Base-by-base conservation (phyloP, 2,113 vertebrate genomes). In the Anarhynchus alexandrinus region DNA sequence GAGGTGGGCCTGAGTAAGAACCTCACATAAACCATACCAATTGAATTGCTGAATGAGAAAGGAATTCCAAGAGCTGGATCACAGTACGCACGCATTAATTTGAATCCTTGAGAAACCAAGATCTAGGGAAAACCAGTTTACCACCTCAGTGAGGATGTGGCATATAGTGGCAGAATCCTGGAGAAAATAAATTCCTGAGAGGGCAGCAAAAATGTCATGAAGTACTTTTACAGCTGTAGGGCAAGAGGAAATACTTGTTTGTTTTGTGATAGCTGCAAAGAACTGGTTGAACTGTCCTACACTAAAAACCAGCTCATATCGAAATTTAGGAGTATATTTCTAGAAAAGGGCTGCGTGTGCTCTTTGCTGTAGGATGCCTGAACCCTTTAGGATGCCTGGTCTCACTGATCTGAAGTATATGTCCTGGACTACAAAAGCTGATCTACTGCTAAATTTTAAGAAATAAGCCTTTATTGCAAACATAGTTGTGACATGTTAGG, bases 71-170 rank as follows among this genome's bases (percentile, higher is more conserved):
- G 72, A 87, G 40, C 14, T 91, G 54, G 57, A 76, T 67, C 81
- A 69, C 0, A 0, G 62, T 19, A 26, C 19, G 70, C 11, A 10
- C 3, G 8, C n/a, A 29, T 36, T 61, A 11, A n/a, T 82, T 42
- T n/a, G 62, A 88, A 32, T 25, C 51, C 51, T 73, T 29, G 11
- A 72, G 55, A 91, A 86, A 70, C 13, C 4, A 17, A 71, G 29
- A 66, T 32, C 29, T 23, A 61, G 51, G 13, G 36, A 5, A 80
- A 72, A 64, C 55, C 2, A 11, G 1, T 27, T 93, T 55, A 38
- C 9, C 12, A 36, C 16, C 57, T 64, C 72, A 30, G 29, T 34
- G 40, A 70, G 17, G 40, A 54, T 29, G 36, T 47, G 47, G 29
- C n/a, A 78, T 43, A 54, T 5, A 64, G 30, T 49, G 49, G 22